These are phyloP conservation scores for Podiceps cristatus DNA, from an alignment of 2,113 vertebrate genomes.

Conservation along the genomic window DNA sequence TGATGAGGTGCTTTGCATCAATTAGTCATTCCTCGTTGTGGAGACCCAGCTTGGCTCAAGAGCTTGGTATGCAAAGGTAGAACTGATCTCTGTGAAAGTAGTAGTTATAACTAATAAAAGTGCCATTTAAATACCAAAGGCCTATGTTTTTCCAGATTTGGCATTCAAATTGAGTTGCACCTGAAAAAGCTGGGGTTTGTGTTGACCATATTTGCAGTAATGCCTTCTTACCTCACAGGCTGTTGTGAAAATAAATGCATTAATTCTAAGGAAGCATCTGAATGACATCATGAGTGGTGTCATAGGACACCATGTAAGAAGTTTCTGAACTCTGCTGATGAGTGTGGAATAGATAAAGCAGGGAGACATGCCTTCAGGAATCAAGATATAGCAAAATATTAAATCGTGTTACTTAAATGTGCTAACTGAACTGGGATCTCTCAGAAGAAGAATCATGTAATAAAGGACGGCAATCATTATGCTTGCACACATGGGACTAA, in stretches of 20 bases:
- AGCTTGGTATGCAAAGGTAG: background rate
- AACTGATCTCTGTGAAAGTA: background rate
- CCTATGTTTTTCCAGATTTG: background rate
- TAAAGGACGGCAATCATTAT: background rate
- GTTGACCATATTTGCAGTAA: background rate
- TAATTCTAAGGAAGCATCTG: background rate
- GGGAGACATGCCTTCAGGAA: background rate
- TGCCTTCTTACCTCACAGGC: background rate
- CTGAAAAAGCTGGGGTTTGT: background rate
- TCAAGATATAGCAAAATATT: background rate
- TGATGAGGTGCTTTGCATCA: background rate
- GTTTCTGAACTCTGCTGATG: background rate
- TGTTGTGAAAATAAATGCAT: background rate
- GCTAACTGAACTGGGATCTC: background rate
- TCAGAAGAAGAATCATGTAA: background rate
- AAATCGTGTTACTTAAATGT: rapidly evolving
- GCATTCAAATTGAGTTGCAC: background rate
- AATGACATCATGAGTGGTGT: background rate
- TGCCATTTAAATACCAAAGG: background rate
- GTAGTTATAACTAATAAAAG: background rate
- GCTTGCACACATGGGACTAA: background rate
- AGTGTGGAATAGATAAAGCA: background rate
- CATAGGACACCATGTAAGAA: background rate
- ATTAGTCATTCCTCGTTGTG: background rate
- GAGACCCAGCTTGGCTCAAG: background rate